Conservation (phyloP, 2,888 invertebrate genomes). For the Panopea generosa region DNA sequence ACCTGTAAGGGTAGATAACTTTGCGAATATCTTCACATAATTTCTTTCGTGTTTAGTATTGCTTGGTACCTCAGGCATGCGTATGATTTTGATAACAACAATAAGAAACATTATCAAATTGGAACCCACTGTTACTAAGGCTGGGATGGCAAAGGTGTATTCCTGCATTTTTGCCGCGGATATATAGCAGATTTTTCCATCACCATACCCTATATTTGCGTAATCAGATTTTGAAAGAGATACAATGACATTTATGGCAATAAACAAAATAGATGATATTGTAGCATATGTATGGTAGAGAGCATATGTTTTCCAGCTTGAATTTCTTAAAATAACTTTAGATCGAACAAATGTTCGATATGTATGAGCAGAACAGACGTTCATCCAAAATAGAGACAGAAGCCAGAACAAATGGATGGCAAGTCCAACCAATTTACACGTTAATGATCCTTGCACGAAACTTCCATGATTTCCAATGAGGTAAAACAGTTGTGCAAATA, state of each 20-base stretch:
- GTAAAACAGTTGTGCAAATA: conserved; percentile 37
- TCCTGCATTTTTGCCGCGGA: conserved; percentile 29
- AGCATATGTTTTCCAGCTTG: conserved; percentile 15
- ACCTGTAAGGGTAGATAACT: conserved; percentile 48
- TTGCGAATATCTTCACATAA: conserved; percentile 28
- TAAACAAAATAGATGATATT: conserved; percentile 11
- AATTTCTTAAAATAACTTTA: not conserved
- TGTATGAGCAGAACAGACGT: conserved; percentile 48
- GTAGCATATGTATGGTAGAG: conserved; percentile 24
- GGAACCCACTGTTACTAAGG: conserved; percentile 15
- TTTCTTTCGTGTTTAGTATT: conserved; percentile 42
- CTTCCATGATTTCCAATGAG: conserved; percentile 12
- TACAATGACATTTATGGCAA: conserved; percentile 26
- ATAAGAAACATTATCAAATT: conserved; percentile 40
- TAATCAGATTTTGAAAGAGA: conserved; percentile 5
- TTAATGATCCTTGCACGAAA: conserved; percentile 10
- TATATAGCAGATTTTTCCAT: conserved; percentile 35
- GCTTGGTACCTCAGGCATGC: conserved; percentile 13
- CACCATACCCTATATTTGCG: conserved; percentile 42
- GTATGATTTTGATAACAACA: conserved; percentile 17
- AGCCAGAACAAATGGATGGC: conserved; percentile 51
- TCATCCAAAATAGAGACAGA: conserved; percentile 53
- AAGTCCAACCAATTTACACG: conserved; percentile 38
- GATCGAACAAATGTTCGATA: conserved; percentile 18
- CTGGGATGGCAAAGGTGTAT: conserved; percentile 40